Conservation (phyloP, 2,888 invertebrate genomes). For the Galerucella nymphaeae region DNA sequence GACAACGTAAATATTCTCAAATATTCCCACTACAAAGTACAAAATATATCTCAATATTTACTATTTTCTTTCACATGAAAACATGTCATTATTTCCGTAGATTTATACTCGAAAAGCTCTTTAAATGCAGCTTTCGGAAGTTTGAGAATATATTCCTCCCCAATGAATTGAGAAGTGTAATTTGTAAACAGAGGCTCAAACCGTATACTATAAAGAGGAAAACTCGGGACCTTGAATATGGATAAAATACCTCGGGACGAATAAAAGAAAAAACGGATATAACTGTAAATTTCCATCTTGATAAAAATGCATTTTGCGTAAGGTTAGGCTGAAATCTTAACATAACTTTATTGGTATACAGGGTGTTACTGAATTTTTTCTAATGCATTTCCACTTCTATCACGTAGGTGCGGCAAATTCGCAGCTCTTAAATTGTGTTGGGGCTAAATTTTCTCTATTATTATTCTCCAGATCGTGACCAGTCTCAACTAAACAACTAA, state of each 20-base stretch:
- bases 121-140: constrained; percentile 9
- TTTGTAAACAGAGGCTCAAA: constrained; percentile 19
- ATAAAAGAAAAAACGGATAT: constrained; percentile 29
- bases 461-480: too few species aligned
- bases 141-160: constrained; percentile 16
- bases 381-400: too few species aligned
- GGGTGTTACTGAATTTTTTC: background rate
- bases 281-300: constrained; percentile 32
- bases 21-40: too few species aligned
- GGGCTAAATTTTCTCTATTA: too few species aligned
- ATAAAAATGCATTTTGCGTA: constrained; percentile 20
- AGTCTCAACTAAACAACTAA: too few species aligned
- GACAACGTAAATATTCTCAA: too few species aligned
- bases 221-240: constrained; percentile 18
- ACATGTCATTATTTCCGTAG: constrained; percentile 11
- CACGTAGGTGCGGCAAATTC: too few species aligned
- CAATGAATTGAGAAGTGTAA: constrained; percentile 21
- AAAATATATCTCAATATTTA: constrained; percentile 14
- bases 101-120: constrained; percentile 12
- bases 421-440: too few species aligned
- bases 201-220: constrained; percentile 10
- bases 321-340: background rate
- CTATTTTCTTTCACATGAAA: background rate
- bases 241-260: constrained; percentile 27
- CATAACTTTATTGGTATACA: background rate